These are phyloP conservation scores for Eudyptes chrysolophus DNA, from an alignment of 2,113 vertebrate genomes.

Conservation along the genomic window DNA sequence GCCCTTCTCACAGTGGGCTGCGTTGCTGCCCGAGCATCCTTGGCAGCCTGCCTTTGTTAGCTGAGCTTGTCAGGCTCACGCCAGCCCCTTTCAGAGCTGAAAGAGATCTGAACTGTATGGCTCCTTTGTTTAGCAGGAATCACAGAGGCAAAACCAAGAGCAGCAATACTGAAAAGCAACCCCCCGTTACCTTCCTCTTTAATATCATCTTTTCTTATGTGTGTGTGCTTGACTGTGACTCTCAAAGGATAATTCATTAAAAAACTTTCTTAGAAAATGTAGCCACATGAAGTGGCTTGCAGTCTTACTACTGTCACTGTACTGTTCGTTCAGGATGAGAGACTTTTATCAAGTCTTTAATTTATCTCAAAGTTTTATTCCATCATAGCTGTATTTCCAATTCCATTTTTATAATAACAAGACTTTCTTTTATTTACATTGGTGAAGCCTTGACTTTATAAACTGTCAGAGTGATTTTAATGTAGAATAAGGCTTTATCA, in stretches of 20 bases:
- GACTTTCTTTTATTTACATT: slow-evolving; percentile 52
- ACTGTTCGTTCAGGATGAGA: background rate
- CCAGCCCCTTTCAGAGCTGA: background rate
- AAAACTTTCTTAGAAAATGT: slow-evolving; percentile 15
- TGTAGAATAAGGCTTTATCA: slow-evolving; percentile 46
- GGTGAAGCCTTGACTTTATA: slow-evolving; percentile 42
- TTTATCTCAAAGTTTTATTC: slow-evolving; percentile 48
- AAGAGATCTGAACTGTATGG: background rate
- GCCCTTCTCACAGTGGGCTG: background rate
- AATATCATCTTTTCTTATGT: background rate
- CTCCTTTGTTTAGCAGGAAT: slow-evolving; percentile 2
- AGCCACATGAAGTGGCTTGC: background rate
- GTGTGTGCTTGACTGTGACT: background rate
- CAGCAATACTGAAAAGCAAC: background rate
- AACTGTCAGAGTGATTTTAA: slow-evolving; percentile 32
- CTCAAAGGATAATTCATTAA: slow-evolving; percentile 12
- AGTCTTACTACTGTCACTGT: background rate
- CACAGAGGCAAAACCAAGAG: background rate
- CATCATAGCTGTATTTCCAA: slow-evolving; percentile 20
- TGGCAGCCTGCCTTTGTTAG: background rate
- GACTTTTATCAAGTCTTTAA: slow-evolving; percentile 17
- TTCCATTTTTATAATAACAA: slow-evolving; percentile 28
- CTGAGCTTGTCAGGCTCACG: background rate
- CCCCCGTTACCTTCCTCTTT: background rate
- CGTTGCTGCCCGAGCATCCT: background rate